These are phyloP conservation scores for Protonemura montana DNA, from an alignment of 2,888 invertebrate species.

Conservation along the genomic window DNA sequence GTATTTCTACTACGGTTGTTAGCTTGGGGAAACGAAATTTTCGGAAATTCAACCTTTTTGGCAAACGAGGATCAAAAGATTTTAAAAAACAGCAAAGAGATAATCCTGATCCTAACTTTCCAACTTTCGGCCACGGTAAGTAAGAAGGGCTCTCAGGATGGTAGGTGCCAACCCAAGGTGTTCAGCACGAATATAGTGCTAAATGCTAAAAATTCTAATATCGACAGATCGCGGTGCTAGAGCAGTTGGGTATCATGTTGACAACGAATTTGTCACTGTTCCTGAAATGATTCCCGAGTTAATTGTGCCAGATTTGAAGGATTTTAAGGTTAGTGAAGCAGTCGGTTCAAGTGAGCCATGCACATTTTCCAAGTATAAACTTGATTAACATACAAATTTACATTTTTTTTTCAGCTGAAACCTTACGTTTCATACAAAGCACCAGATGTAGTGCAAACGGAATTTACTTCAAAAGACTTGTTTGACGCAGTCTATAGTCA, in stretches of 20 bases:
- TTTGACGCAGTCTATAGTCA: slow-evolving; percentile 81
- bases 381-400: background rate
- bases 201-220: slow-evolving; percentile 35
- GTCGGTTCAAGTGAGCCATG: no score
- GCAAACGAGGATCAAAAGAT: slow-evolving; percentile 75
- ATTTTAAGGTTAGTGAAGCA: slow-evolving; percentile 72
- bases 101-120: slow-evolving; percentile 69
- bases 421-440: slow-evolving; percentile 93
- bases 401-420: slow-evolving; percentile 69
- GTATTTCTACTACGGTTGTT: slow-evolving; percentile 63
- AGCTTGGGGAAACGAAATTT: slow-evolving; percentile 80
- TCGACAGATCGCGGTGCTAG: slow-evolving; percentile 72
- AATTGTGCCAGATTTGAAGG: slow-evolving; percentile 87
- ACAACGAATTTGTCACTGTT: slow-evolving; percentile 68
- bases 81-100: slow-evolving; percentile 69
- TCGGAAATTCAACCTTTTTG: slow-evolving; percentile 76
- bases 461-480: slow-evolving; percentile 84
- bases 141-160: background rate
- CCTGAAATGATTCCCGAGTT: slow-evolving; percentile 93
- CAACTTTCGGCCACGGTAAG: slow-evolving; percentile 67
- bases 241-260: slow-evolving; percentile 66
- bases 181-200: no score
- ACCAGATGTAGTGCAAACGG: slow-evolving; percentile 76
- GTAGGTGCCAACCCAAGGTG: no score
- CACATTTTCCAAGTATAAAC: background rate